Percentiles rank a stretch among this genome's conserved stretches.
These are phyloP conservation scores for Sinocyclocheilus grahami DNA, from an alignment of 2,113 vertebrate species.

Conservation along the genomic window DNA sequence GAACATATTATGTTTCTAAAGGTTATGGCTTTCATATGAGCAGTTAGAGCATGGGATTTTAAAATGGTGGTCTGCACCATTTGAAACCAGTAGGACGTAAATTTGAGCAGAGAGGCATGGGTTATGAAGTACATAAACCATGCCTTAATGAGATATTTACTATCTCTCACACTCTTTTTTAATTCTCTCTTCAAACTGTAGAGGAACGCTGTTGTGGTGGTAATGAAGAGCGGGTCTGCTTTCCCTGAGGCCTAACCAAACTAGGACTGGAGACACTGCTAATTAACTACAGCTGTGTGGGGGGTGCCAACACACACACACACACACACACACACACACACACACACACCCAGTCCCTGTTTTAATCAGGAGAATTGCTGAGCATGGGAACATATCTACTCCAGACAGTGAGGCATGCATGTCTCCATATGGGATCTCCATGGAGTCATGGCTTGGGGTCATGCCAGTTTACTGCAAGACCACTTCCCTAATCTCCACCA, in stretches of 20 bases:
- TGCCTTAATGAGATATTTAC: constrained; percentile 7
- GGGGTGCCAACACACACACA: constrained; percentile 66
- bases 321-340: constrained; percentile 64
- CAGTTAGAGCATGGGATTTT: constrained; percentile 9
- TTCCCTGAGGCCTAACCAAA: constrained; percentile 41
- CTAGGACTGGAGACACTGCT: constrained; percentile 63
- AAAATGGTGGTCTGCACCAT: too few relatives aligned
- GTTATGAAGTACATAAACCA: constrained; percentile 20
- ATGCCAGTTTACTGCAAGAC: neutral
- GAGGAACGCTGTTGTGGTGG: constrained; percentile 30
- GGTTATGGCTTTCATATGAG: constrained; percentile 10
- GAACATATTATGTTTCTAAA: constrained; percentile 52
- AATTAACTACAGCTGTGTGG: constrained; percentile 72
- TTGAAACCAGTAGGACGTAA: constrained; percentile 6
- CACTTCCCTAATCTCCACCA: constrained; percentile 18
- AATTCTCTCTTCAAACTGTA: neutral
- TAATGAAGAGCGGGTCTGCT: constrained; percentile 23
- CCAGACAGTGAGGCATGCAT: constrained; percentile 31
- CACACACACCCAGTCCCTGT: constrained; percentile 28
- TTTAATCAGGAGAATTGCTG: constrained; percentile 36
- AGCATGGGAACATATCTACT: constrained; percentile 17
- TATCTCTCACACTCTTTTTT: neutral
- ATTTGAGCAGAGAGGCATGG: neutral
- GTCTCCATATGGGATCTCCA: constrained; percentile 18
- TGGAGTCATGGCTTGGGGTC: constrained; percentile 28